phyloP scores from a whole-genome alignment of 2,113 vertebrate species.

The Strix uralensis region DNA sequence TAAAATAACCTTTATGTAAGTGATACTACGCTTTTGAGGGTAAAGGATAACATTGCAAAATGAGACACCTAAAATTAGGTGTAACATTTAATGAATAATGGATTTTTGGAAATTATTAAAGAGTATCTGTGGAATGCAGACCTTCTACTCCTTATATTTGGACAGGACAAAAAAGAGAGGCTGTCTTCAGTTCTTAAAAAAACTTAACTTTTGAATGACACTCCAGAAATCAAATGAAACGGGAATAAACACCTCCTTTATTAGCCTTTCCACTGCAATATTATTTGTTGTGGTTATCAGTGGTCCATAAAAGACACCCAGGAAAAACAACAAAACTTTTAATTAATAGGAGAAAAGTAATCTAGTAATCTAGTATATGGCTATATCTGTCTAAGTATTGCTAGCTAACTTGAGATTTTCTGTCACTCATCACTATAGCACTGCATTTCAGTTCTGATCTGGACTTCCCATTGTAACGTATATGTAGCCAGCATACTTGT shows the following conservation, averaged over 20 bases:
- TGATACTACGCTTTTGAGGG: background rate
- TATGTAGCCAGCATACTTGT: background rate
- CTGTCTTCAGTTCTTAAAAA: background rate
- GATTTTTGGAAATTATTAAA: background rate
- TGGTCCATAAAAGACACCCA: background rate
- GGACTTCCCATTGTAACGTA: background rate
- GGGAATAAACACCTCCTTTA: background rate
- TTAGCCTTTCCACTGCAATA: conserved; percentile 30
- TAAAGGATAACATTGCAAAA: conserved; percentile 35
- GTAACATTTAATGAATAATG: conserved; percentile 7
- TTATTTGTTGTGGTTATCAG: conserved; percentile 19
- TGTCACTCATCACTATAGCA: background rate
- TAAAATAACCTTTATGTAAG: conserved; percentile 46
- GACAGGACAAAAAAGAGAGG: background rate
- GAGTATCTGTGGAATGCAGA: background rate
- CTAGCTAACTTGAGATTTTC: background rate
- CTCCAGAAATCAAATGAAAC: conserved; percentile 50
- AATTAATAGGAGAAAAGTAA: conserved; percentile 19
- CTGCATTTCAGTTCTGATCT: background rate
- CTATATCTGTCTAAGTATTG: background rate
- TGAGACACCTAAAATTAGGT: conserved; percentile 27
- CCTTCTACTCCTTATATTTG: background rate
- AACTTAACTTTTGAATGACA: background rate
- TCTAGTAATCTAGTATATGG: background rate
- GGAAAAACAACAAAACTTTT: background rate